phyloP scores from a whole-genome alignment of 2,888 invertebrate species.

The Ennomos erosarius region DNA sequence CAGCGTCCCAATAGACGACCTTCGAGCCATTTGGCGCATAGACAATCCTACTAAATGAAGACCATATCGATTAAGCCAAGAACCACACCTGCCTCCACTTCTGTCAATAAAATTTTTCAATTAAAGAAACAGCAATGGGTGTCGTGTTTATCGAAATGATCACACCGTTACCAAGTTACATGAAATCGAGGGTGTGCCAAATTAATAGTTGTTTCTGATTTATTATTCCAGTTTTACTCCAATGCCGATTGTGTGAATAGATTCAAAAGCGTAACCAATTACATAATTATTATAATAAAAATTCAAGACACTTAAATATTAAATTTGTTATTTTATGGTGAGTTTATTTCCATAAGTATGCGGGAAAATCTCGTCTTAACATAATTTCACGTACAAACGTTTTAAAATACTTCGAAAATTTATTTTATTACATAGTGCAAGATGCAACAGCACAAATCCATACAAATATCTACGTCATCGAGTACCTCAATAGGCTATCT shows the following conservation, averaged over 20 bases:
- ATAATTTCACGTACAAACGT: no score
- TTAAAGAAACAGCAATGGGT: constrained; percentile 35
- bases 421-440: no score
- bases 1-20: constrained; percentile 60
- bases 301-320: no score
- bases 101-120: constrained; percentile 1
- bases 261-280: constrained; percentile 22
- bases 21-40: constrained; percentile 59
- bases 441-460: no score
- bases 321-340: no score
- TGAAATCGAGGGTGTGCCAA: constrained; percentile 23
- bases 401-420: no score
- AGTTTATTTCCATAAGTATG: no score
- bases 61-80: constrained; percentile 28
- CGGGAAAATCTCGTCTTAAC: no score
- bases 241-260: constrained; percentile 21
- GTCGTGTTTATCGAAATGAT: neutral
- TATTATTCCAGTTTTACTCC: constrained; percentile 30
- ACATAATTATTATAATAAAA: constrained; percentile 7
- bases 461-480: no score
- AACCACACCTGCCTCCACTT: constrained; percentile 36
- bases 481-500: no score
- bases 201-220: constrained; percentile 32
- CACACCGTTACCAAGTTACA: neutral
- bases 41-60: constrained; percentile 25